Conservation (phyloP, 2,113 vertebrate genomes). For the Crotalus helleri region DNA sequence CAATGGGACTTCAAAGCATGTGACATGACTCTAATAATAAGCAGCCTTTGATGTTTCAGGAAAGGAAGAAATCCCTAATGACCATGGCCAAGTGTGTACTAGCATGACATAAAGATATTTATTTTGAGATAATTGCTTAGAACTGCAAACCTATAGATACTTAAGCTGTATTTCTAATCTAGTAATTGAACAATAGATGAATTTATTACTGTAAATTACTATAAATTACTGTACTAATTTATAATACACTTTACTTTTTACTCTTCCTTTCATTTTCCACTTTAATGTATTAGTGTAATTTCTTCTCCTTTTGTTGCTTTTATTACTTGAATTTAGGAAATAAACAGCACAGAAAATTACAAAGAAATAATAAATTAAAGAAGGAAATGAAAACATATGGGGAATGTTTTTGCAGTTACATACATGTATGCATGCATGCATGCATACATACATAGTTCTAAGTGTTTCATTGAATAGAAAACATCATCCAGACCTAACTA, state of each 20-base stretch:
- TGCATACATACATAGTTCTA: not conserved
- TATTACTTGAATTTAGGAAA: not conserved
- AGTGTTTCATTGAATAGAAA: not conserved
- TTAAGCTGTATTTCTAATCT: constrained; percentile 16
- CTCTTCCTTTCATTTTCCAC: not conserved
- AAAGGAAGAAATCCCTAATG: constrained; percentile 17
- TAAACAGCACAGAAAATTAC: not conserved
- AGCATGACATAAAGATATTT: not conserved
- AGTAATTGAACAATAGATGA: not conserved
- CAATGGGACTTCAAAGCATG: constrained; percentile 13
- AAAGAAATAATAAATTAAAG: not conserved
- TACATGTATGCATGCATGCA: no score
- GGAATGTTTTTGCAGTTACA: not conserved
- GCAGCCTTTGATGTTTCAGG: constrained; percentile 22
- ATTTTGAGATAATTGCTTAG: not conserved
- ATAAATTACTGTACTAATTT: not conserved
- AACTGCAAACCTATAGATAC: not conserved
- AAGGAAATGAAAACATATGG: not conserved
- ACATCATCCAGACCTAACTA: not conserved
- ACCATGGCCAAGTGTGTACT: not conserved
- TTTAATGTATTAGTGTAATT: not conserved
- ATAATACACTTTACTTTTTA: not conserved
- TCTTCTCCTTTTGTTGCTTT: not conserved
- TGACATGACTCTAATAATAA: not conserved
- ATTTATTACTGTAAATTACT: not conserved